phyloP scores from a whole-genome alignment of 2,113 vertebrate species.

The Protobothrops flavoviridis region DNA sequence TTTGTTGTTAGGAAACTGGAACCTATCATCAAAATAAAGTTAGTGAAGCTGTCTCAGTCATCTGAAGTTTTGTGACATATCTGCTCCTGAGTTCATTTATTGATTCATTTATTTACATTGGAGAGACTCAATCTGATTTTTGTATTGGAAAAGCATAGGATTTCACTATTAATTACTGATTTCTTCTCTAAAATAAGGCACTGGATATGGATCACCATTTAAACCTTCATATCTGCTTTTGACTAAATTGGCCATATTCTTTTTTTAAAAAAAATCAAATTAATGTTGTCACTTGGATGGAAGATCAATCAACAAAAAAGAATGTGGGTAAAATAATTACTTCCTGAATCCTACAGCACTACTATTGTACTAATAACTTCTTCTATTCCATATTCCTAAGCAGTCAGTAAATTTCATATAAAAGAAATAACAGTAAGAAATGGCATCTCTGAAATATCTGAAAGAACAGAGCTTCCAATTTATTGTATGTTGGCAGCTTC shows the following conservation, averaged over 20 bases:
- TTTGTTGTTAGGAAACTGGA: neutral
- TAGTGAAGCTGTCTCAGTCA: neutral
- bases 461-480: neutral
- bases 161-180: neutral
- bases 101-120: neutral
- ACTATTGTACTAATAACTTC: neutral
- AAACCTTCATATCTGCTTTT: neutral
- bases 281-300: neutral
- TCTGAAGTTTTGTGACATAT: neutral
- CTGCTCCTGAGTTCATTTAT: neutral
- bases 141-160: neutral
- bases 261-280: neutral
- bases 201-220: neutral
- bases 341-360: neutral
- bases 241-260: neutral
- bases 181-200: neutral
- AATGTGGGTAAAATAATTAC: neutral
- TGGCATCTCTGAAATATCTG: neutral
- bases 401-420: neutral
- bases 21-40: neutral
- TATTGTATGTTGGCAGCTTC: neutral
- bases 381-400: neutral
- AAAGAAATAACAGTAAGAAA: neutral
- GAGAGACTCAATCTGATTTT: neutral
- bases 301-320: neutral